A percentile compares a stretch with the other conserved stretches of the same genome.
These are phyloP conservation scores for Sus scrofa DNA, from an alignment of 2,113 vertebrate genomes.

Conservation along the genomic window DNA sequence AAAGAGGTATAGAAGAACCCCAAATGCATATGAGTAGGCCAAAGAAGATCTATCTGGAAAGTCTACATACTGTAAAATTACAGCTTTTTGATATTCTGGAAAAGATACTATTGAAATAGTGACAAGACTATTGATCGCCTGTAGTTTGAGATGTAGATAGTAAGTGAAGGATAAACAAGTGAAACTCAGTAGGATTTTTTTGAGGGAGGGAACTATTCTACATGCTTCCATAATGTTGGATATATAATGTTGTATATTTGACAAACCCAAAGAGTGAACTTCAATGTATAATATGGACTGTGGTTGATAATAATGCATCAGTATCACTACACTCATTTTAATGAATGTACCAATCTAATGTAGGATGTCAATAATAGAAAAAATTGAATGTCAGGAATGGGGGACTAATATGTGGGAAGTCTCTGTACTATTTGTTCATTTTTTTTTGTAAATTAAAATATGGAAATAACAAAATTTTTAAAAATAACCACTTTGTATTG, in stretches of 20 bases:
- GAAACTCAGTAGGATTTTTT: neutral
- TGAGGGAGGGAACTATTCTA: neutral
- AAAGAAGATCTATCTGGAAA: neutral
- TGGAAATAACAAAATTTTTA: neutral
- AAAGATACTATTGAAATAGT: neutral
- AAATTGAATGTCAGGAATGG: neutral
- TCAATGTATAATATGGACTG: neutral
- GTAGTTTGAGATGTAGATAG: neutral
- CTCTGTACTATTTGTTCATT: neutral
- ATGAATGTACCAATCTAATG: neutral
- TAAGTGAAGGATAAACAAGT: neutral
- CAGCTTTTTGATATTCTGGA: neutral
- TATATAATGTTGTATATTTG: neutral
- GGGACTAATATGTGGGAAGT: neutral
- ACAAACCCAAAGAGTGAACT: neutral
- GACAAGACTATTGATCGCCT: neutral
- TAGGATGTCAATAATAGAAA: neutral
- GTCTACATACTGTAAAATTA: neutral
- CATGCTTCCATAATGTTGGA: neutral
- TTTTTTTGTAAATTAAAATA: neutral
- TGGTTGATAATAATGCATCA: neutral
- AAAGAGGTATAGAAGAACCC: neutral
- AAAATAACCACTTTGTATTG: neutral
- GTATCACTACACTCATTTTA: neutral
- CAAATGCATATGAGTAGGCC: neutral